phyloP scores from a whole-genome alignment of 2,113 vertebrate species.

The Corythoichthys intestinalis region DNA sequence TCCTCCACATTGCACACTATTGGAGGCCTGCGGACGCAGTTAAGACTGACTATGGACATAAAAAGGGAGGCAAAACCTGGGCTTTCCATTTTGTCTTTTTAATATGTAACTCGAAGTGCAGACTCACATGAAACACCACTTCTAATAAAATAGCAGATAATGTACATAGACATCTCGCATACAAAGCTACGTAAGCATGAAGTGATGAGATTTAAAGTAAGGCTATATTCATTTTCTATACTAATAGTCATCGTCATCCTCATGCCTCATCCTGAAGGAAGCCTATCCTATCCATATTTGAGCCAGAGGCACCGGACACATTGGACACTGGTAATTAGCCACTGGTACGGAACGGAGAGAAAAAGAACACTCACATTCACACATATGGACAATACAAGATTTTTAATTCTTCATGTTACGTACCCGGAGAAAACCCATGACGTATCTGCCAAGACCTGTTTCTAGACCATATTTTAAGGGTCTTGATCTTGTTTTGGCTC shows the following conservation, averaged over 20 bases:
- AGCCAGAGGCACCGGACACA: too few relatives aligned
- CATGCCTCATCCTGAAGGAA: conserved; percentile 10
- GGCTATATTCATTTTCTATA: not conserved
- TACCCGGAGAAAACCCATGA: too few relatives aligned
- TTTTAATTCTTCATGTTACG: too few relatives aligned
- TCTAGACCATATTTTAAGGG: too few relatives aligned
- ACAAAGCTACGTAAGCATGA: not conserved
- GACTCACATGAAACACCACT: conserved; percentile 69
- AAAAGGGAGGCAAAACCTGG: conserved; percentile 84
- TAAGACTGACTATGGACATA: conserved; percentile 84
- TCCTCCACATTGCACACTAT: conserved; percentile 92
- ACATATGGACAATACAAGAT: too few relatives aligned
- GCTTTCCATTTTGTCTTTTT: conserved; percentile 50
- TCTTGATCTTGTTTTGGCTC: too few relatives aligned
- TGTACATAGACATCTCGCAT: conserved; percentile 40
- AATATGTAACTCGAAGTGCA: conserved; percentile 45
- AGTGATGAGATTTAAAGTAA: not conserved
- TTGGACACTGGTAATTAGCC: too few relatives aligned
- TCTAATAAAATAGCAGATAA: conserved; percentile 73
- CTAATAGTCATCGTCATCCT: not conserved
- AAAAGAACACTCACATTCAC: too few relatives aligned
- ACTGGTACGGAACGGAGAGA: too few relatives aligned
- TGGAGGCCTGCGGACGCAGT: conserved; percentile 85
- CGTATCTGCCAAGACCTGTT: too few relatives aligned
- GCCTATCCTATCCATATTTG: too few relatives aligned